Percentiles rank a stretch among this genome's conserved stretches.
Conservation (phyloP, 2,888 invertebrate genomes). For the Amphiduros pacificus region DNA sequence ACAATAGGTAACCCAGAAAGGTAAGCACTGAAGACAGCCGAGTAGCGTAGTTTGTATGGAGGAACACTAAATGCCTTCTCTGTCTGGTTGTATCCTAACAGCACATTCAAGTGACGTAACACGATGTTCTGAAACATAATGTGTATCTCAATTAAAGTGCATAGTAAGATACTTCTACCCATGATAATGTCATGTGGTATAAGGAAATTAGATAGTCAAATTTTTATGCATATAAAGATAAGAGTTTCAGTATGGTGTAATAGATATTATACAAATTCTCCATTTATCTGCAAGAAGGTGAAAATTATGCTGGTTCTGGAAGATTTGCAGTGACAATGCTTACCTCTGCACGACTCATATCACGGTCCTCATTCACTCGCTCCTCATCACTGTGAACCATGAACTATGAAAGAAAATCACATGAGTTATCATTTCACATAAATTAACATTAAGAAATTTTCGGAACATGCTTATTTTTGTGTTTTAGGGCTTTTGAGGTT, state of each 20-base stretch:
- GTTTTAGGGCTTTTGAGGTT: neutral
- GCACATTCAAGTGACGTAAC: slow-evolving; percentile 84
- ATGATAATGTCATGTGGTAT: no score
- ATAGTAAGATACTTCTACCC: no score
- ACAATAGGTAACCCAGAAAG: slow-evolving; percentile 83
- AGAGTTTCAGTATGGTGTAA: no score
- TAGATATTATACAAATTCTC: no score
- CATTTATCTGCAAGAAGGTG: no score
- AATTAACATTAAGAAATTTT: neutral
- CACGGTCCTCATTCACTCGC: slow-evolving; percentile 75
- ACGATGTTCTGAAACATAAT: slow-evolving; percentile 75
- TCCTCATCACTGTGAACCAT: slow-evolving; percentile 74
- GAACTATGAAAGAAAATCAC: slow-evolving; percentile 66
- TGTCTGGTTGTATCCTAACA: slow-evolving; percentile 88
- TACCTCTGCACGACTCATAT: slow-evolving; percentile 69
- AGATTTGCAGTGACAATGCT: no score
- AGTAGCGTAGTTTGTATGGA: slow-evolving; percentile 79
- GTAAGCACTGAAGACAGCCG: slow-evolving; percentile 95
- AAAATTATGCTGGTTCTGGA: no score
- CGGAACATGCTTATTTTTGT: neutral
- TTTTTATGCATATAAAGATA: no score
- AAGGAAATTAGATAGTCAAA: no score
- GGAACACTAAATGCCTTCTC: slow-evolving; percentile 91
- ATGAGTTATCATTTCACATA: neutral
- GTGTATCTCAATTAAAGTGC: no score